Evolutionary conservation across 2,888 invertebrate genomes (phyloP).

Genomic region (Ophraella communa): DNA sequence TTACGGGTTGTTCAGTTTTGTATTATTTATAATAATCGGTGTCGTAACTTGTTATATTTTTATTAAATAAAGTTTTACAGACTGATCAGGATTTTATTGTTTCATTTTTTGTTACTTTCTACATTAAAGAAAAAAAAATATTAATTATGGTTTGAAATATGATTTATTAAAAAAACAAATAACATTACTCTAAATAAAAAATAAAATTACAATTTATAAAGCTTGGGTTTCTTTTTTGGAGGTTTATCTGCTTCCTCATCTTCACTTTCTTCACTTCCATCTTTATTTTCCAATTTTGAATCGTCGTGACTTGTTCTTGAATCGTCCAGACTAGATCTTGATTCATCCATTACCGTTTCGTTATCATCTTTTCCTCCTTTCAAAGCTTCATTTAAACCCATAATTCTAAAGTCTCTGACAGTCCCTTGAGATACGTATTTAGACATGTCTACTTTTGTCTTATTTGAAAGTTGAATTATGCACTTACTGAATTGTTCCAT

Average conservation of each 20-base stretch:
- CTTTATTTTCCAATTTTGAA: no score
- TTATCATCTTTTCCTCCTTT: constrained; percentile 48
- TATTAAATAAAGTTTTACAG: constrained; percentile 1
- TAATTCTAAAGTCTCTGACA: constrained; percentile 68
- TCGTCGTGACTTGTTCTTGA: constrained; percentile 2
- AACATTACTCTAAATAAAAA: background rate
- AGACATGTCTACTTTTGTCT: constrained; percentile 64
- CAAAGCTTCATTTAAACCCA: constrained; percentile 64
- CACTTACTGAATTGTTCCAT: constrained; percentile 70
- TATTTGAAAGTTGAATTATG: constrained; percentile 66
- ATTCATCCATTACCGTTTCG: constrained; percentile 1
- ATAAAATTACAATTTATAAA: constrained; percentile 14
- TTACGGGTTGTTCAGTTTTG: constrained; percentile 42
- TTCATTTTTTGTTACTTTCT: background rate
- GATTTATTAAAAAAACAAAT: background rate
- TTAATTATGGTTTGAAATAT: background rate
- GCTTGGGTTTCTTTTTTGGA: constrained; percentile 39
- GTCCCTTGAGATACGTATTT: constrained; percentile 68
- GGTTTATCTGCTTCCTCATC: constrained; percentile 29
- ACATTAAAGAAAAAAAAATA: background rate
- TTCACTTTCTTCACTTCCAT: constrained; percentile 16
- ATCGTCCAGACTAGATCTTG: constrained; percentile 1
- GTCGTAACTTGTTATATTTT: constrained; percentile 16
- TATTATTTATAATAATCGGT: constrained; percentile 15
- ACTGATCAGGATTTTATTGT: background rate